These are phyloP conservation scores for Lycia hirtaria DNA, from an alignment of 2,888 invertebrate genomes.

Conservation along the genomic window DNA sequence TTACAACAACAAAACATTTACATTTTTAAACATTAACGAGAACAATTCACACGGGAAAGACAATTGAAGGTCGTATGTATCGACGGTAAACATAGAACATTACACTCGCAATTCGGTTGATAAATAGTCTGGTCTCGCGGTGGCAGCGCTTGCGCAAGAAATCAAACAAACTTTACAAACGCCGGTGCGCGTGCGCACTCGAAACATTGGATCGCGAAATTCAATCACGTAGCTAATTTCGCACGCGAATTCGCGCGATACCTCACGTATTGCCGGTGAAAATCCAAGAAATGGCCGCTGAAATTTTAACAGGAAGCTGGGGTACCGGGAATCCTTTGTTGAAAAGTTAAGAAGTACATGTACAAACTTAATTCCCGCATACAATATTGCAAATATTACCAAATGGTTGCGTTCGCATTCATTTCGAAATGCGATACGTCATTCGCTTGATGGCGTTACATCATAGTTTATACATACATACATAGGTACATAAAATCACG, in stretches of 20 bases:
- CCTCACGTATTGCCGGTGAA: constrained; percentile 63
- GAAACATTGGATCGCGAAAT: constrained; percentile 63
- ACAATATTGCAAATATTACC: too few relatives aligned
- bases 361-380: background rate
- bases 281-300: constrained; percentile 27
- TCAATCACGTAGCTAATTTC: constrained; percentile 67
- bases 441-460: too few relatives aligned
- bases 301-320: constrained; percentile 18
- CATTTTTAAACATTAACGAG: constrained; percentile 35
- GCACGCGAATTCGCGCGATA: constrained; percentile 47
- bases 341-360: background rate
- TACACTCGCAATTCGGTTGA: constrained; percentile 56
- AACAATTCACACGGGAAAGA: constrained; percentile 62
- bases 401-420: too few relatives aligned
- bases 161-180: constrained; percentile 43
- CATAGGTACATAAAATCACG: too few relatives aligned
- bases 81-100: constrained; percentile 37
- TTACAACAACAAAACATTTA: constrained; percentile 14
- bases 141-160: constrained; percentile 50
- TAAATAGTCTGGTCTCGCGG: constrained; percentile 63
- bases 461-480: too few relatives aligned
- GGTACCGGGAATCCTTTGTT: constrained; percentile 6
- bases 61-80: constrained; percentile 49
- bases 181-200: constrained; percentile 48
- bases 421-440: too few relatives aligned